Conservation (phyloP, 1,140 invertebrate genomes). For the Adelges cooleyi region DNA sequence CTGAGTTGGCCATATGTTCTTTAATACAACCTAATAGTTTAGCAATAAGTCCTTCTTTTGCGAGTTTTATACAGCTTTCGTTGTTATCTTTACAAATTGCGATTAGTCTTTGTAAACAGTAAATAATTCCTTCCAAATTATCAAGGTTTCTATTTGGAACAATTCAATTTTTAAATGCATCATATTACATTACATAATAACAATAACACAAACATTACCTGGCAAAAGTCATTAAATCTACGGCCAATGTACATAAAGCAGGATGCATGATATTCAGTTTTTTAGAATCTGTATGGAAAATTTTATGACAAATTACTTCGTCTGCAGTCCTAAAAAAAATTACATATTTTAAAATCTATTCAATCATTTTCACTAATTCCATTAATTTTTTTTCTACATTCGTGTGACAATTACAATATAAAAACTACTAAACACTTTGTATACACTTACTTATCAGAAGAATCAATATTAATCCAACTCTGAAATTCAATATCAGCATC, state of each 20-base stretch:
- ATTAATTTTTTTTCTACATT: too few relatives aligned
- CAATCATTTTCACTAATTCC: too few relatives aligned
- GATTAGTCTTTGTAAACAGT: constrained; percentile 28
- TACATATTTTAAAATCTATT: too few relatives aligned
- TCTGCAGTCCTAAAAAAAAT: constrained; percentile 18
- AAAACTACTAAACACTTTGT: neutral
- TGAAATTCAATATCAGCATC: constrained; percentile 44
- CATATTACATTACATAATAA: neutral
- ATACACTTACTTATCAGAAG: constrained; percentile 1
- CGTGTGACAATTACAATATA: too few relatives aligned
- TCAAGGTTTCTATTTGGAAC: constrained; percentile 13
- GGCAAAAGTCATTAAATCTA: constrained; percentile 25
- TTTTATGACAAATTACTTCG: constrained; percentile 13
- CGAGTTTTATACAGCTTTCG: constrained; percentile 27
- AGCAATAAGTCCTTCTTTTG: constrained; percentile 23
- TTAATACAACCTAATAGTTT: constrained; percentile 25
- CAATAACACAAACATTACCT: neutral
- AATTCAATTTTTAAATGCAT: neutral
- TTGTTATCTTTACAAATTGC: constrained; percentile 26
- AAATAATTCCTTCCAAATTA: constrained; percentile 26
- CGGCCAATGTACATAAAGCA: constrained; percentile 23
- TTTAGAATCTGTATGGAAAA: constrained; percentile 9
- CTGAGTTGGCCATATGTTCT: constrained; percentile 8
- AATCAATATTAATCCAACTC: constrained; percentile 29
- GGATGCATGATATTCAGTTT: constrained; percentile 25